These are phyloP conservation scores for Liolophura sinensis DNA, from an alignment of 1,140 invertebrate species.

Conservation along the genomic window DNA sequence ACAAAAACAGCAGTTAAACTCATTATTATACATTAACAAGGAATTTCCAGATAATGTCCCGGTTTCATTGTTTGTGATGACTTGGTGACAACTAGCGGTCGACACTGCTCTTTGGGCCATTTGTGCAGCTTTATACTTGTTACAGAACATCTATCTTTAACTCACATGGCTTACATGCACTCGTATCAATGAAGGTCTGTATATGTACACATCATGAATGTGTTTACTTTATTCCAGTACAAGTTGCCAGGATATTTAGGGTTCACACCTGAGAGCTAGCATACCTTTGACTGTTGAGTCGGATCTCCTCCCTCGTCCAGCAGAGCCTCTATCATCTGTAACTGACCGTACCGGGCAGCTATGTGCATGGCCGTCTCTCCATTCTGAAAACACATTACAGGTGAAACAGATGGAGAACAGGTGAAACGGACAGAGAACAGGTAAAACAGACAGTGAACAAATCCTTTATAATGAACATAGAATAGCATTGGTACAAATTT, in stretches of 20 bases:
- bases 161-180: too few species aligned
- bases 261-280: background rate
- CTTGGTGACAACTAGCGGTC: too few species aligned
- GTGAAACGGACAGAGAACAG: background rate
- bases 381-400: constrained; percentile 68
- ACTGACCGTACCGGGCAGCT: constrained; percentile 84
- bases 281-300: constrained; percentile 84
- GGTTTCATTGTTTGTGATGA: too few species aligned
- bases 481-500: background rate
- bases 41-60: too few species aligned
- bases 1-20: too few species aligned
- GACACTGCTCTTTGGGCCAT: too few species aligned
- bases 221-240: too few species aligned
- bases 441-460: background rate
- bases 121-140: too few species aligned
- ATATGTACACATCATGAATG: too few species aligned
- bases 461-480: background rate
- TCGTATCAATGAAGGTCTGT: too few species aligned
- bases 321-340: constrained; percentile 81
- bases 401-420: background rate
- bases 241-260: too few species aligned
- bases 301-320: constrained; percentile 91
- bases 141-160: too few species aligned
- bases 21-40: background rate
- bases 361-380: constrained; percentile 93